phyloP scores from a whole-genome alignment of 1,140 invertebrate species.

The Drosophila quadrilineata region DNA sequence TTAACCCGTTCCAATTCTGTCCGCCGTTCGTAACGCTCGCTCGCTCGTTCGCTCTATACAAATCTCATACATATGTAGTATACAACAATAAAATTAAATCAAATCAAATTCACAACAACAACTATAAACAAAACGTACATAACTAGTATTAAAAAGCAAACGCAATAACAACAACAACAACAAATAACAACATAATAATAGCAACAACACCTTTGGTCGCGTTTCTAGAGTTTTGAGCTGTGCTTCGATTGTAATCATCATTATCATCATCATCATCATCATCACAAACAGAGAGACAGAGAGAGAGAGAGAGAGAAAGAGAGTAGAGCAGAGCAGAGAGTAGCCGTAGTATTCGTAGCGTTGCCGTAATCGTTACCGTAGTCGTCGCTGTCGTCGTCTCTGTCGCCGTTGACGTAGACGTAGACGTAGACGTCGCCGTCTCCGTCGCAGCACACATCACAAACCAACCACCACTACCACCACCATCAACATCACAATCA shows the following conservation, averaged over 20 bases:
- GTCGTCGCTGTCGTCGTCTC: constrained; percentile 10
- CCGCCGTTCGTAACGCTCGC: constrained; percentile 72
- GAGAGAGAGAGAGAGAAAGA: too few species aligned
- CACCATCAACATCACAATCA: constrained; percentile 10
- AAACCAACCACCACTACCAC: constrained; percentile 57
- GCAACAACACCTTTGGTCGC: constrained; percentile 12
- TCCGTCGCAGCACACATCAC: constrained; percentile 44
- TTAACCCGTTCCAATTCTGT: constrained; percentile 82
- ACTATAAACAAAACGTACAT: constrained; percentile 3
- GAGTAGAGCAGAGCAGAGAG: constrained; percentile 14
- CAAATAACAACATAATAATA: constrained; percentile 12
- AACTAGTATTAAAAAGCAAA: neutral
- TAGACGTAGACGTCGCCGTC: constrained; percentile 42
- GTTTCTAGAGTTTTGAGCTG: constrained; percentile 22
- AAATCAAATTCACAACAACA: constrained; percentile 8
- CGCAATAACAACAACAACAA: neutral
- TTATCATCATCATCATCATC: constrained; percentile 23
- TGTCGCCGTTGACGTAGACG: constrained; percentile 25
- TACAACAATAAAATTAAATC: constrained; percentile 18
- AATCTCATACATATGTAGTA: constrained; percentile 55
- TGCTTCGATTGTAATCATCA: constrained; percentile 40
- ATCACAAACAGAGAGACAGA: constrained; percentile 3
- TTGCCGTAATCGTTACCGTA: constrained; percentile 11
- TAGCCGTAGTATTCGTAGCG: constrained; percentile 3
- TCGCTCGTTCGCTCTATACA: constrained; percentile 72